phyloP scores from a whole-genome alignment of 1,140 invertebrate species.

The Thrips palmi region DNA sequence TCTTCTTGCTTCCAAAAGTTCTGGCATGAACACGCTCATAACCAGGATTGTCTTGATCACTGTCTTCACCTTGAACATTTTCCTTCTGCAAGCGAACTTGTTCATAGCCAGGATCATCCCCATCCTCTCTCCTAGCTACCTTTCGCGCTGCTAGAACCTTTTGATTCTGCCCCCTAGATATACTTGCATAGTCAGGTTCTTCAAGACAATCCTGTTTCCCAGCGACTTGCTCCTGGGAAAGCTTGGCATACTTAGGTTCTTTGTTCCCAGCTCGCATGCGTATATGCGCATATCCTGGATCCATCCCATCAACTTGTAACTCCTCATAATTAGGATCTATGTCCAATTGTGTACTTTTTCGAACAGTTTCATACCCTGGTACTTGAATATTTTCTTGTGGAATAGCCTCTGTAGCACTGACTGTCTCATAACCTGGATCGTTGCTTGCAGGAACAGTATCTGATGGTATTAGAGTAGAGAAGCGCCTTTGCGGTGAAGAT shows the following conservation, averaged over 20 bases:
- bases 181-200: too few relatives aligned
- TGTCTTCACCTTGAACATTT: too few relatives aligned
- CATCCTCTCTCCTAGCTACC: too few relatives aligned
- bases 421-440: constrained; percentile 20
- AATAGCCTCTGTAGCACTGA: constrained; percentile 11
- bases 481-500: neutral
- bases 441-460: constrained; percentile 13
- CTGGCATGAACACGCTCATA: too few relatives aligned
- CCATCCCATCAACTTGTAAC: constrained; percentile 16
- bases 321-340: constrained; percentile 49
- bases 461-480: constrained; percentile 8
- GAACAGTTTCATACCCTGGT: constrained; percentile 16
- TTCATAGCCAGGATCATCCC: too few relatives aligned
- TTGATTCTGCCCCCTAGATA: too few relatives aligned
- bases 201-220: neutral
- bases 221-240: neutral
- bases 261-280: neutral
- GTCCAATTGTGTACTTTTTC: constrained; percentile 24
- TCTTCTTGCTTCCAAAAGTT: too few relatives aligned
- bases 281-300: constrained; percentile 15
- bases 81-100: too few relatives aligned
- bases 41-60: too few relatives aligned
- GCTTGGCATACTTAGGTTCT: too few relatives aligned
- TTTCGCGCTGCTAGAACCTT: too few relatives aligned
- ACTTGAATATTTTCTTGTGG: neutral